phyloP scores from a whole-genome alignment of 2,113 vertebrate species.

The Sander vitreus region DNA sequence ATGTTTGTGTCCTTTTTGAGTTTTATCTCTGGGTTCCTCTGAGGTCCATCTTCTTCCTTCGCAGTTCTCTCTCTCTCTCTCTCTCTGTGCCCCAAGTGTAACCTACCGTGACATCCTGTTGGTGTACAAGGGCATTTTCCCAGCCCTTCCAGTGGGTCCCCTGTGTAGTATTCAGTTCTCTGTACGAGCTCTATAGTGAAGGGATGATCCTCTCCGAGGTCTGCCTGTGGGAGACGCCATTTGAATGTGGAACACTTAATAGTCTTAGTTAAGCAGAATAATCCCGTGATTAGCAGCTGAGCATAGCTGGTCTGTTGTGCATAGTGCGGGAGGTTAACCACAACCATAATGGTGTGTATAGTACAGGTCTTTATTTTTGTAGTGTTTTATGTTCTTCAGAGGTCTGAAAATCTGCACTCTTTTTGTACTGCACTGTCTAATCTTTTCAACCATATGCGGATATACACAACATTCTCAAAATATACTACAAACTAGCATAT shows the following conservation, averaged over 20 bases:
- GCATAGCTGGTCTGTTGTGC: slow-evolving; percentile 40
- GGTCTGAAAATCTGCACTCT: background rate
- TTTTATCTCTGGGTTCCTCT: slow-evolving; percentile 18
- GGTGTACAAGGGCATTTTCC: slow-evolving; percentile 41
- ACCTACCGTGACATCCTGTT: slow-evolving; percentile 54
- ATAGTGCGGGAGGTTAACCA: slow-evolving; percentile 31
- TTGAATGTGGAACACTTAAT: slow-evolving; percentile 75
- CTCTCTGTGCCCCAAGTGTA: slow-evolving; percentile 14
- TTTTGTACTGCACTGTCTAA: background rate
- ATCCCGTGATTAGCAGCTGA: slow-evolving; percentile 80
- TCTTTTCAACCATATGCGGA: background rate
- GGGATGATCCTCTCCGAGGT: slow-evolving; percentile 67
- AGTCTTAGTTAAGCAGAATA: slow-evolving; percentile 78
- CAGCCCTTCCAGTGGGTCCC: slow-evolving; percentile 18
- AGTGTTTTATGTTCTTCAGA: background rate
- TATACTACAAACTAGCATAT: background rate
- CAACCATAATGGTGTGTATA: background rate
- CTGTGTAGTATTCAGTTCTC: slow-evolving; percentile 11
- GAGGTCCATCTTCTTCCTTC: slow-evolving; percentile 24
- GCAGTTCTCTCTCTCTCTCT: slow-evolving; percentile 5
- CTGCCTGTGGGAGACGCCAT: slow-evolving; percentile 68
- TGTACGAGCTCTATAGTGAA: slow-evolving; percentile 41
- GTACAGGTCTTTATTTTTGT: background rate
- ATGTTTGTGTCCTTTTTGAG: background rate
- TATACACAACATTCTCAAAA: background rate